Evolutionary conservation across 2,113 vertebrate species (phyloP).

Genomic region (Fulmarus glacialis): DNA sequence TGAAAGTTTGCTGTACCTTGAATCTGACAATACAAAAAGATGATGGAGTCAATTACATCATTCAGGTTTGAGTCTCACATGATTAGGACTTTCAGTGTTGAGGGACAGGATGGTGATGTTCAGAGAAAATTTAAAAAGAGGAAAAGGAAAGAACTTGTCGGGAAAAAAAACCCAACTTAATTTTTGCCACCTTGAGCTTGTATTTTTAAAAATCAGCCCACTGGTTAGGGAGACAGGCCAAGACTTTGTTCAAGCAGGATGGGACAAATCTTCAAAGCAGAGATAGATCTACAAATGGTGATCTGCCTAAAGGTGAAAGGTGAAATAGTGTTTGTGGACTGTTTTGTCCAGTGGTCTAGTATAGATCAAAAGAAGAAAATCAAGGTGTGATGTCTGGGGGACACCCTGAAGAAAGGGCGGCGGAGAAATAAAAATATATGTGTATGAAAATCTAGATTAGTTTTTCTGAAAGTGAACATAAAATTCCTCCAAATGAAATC

Average conservation of each 20-base stretch:
- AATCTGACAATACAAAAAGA: not conserved
- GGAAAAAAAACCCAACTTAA: not conserved
- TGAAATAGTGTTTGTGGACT: not conserved
- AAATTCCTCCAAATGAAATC: not conserved
- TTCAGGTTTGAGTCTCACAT: not conserved
- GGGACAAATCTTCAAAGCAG: not conserved
- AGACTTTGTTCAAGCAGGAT: not conserved
- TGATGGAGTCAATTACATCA: not conserved
- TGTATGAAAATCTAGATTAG: not conserved
- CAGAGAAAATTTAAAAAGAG: not conserved
- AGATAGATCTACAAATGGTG: not conserved
- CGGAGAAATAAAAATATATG: not conserved
- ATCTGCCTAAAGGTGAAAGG: not conserved
- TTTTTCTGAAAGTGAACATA: not conserved
- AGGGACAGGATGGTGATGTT: not conserved
- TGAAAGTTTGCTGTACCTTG: not conserved
- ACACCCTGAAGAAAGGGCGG: not conserved
- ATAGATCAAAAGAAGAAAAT: not conserved
- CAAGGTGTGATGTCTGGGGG: not conserved
- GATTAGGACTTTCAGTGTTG: not conserved
- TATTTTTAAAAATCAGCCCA: not conserved
- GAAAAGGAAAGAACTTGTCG: not conserved
- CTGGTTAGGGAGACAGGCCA: not conserved
- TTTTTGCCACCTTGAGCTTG: not conserved
- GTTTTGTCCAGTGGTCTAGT: not conserved